These are phyloP conservation scores for Pangasianodon hypophthalmus DNA, from an alignment of 2,113 vertebrate species.

Conservation along the genomic window DNA sequence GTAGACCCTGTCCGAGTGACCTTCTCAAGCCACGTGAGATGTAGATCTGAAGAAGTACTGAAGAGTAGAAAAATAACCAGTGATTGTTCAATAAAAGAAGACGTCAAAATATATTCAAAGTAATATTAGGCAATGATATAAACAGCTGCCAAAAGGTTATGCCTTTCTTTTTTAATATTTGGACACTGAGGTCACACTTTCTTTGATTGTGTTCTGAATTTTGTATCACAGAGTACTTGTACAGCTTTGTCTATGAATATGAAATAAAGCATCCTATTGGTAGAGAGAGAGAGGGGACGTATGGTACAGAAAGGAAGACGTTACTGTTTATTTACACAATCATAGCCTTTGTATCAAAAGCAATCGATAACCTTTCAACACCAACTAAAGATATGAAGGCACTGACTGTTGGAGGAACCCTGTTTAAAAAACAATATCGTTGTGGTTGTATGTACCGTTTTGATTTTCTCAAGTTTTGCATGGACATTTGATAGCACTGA, in stretches of 20 bases:
- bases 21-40: slow-evolving; percentile 39
- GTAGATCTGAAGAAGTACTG: slow-evolving; percentile 41
- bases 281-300: neutral
- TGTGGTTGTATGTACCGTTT: slow-evolving; percentile 62
- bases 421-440: slow-evolving; percentile 51
- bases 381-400: slow-evolving; percentile 72
- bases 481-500: slow-evolving; percentile 65
- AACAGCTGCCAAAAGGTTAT: slow-evolving; percentile 71
- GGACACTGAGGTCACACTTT: slow-evolving; percentile 33
- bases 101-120: slow-evolving; percentile 50
- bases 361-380: slow-evolving; percentile 58
- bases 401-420: slow-evolving; percentile 79
- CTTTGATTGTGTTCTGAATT: slow-evolving; percentile 49
- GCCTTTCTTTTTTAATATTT: slow-evolving; percentile 51
- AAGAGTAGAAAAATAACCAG: slow-evolving; percentile 50
- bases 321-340: slow-evolving; percentile 49
- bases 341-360: slow-evolving; percentile 63
- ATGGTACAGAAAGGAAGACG: slow-evolving; percentile 25
- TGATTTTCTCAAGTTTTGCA: slow-evolving; percentile 66
- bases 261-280: slow-evolving; percentile 31
- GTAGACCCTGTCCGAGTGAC: slow-evolving; percentile 59
- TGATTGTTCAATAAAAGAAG: slow-evolving; percentile 54
- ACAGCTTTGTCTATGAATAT: slow-evolving; percentile 47
- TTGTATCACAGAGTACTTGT: slow-evolving; percentile 51
- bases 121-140: slow-evolving; percentile 54